Evolutionary conservation across 2,797 vertebrate species (phyloP).

Genomic region (Liasis olivaceus): DNA sequence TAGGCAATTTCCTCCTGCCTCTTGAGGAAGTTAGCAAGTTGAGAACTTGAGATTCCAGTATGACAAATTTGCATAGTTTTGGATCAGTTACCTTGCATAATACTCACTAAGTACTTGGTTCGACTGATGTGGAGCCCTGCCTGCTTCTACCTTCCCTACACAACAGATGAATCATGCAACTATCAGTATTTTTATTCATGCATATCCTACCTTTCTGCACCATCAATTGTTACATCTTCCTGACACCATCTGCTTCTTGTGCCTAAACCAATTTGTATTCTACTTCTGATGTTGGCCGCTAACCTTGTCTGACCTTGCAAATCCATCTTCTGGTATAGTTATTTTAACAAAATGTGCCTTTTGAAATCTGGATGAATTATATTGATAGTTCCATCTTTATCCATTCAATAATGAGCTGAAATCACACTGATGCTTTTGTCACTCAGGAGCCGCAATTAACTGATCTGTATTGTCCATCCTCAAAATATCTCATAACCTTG

Average conservation of each 20-base stretch:
- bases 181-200: not conserved
- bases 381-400: slow-evolving; percentile 51
- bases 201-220: slow-evolving; percentile 36
- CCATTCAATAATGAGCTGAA: slow-evolving; percentile 52
- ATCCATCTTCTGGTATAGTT: slow-evolving; percentile 49
- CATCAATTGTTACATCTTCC: slow-evolving; percentile 62
- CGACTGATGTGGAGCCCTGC: slow-evolving; percentile 27
- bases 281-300: slow-evolving; percentile 49
- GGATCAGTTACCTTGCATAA: slow-evolving; percentile 48
- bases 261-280: slow-evolving; percentile 56
- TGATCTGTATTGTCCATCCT: slow-evolving; percentile 37
- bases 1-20: slow-evolving; percentile 58
- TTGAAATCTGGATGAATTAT: slow-evolving; percentile 59
- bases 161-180: slow-evolving; percentile 56
- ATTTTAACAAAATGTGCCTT: slow-evolving; percentile 57
- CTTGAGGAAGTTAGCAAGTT: slow-evolving; percentile 50
- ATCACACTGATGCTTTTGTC: slow-evolving; percentile 57
- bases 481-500: slow-evolving; percentile 52
- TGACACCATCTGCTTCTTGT: slow-evolving; percentile 60
- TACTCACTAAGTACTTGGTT: slow-evolving; percentile 44
- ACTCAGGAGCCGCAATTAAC: slow-evolving; percentile 55
- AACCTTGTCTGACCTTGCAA: slow-evolving; percentile 62
- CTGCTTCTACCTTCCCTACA: slow-evolving; percentile 10
- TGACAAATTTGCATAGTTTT: slow-evolving; percentile 54
- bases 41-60: slow-evolving; percentile 43